Evolutionary conservation across 2,888 invertebrate genomes (phyloP), one percentile per base, ranked within the genome.

Genomic region (Lepidonotus clava): DNA sequence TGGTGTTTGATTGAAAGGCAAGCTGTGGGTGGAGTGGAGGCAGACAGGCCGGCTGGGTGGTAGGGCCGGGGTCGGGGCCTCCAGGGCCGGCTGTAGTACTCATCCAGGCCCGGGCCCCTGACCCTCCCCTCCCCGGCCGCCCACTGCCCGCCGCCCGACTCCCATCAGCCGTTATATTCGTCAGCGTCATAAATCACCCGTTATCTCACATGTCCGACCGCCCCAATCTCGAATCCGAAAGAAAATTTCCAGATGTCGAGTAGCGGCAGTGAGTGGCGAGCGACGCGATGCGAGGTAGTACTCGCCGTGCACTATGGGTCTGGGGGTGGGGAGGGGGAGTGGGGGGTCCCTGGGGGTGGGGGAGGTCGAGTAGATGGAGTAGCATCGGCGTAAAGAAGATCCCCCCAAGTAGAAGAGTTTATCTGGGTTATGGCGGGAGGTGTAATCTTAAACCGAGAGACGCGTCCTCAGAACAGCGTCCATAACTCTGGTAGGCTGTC

Each of bases 191-290:
- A 86, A 86, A 77, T 86, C 86, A 80, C 18, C 11, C 56, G 56
- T 86, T 86, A 86, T 86, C 86, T 77, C 38, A 21, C 77, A 32
- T 38, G 51, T 86, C 56, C 51, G 56, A 76, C 36, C n/a, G 34
- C 32, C n/a, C 77, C 77, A 86, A 86, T 86, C 77, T 77, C 51
- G 36, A 77, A 86, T 86, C 66, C 40, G 34, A 24, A 86, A 86
- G 86, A 86, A 86, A 86, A 86, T 77, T 86, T 86, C 86, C 86
- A 86, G 86, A 86, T 86, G 86, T 86, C 41, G 40, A 80, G 14
- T n/a, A 24, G 24, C 5, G 80, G 38, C n/a, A 4, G 56, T 11
- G 53, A 34, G 56, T 36, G 38, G 76, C n/a, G 21, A 76, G 76
- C n/a, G 66, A 8, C 28, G 32, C 6, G n/a, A 24, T 66, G 24